These are phyloP conservation scores for Chaitophorus viminalis DNA, from an alignment of 2,888 invertebrate species.

Conservation along the genomic window DNA sequence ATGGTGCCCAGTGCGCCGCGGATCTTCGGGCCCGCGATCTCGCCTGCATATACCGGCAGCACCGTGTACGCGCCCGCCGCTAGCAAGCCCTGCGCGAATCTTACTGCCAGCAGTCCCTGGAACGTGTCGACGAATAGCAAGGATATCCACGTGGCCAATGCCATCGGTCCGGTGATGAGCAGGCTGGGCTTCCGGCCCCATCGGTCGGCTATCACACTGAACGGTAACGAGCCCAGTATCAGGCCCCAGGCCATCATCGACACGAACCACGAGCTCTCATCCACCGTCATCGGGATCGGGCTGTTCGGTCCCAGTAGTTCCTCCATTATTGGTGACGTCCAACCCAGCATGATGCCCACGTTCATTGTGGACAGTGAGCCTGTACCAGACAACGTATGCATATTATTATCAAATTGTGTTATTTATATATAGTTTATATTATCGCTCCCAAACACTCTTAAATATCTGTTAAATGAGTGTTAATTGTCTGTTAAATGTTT, in stretches of 20 bases:
- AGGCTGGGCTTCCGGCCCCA: constrained; percentile 72
- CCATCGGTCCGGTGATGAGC: constrained; percentile 71
- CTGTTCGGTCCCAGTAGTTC: constrained; percentile 55
- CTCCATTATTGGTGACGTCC: constrained; percentile 63
- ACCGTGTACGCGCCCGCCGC: constrained; percentile 64
- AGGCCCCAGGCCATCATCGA: constrained; percentile 63
- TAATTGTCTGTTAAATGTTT: too few relatives aligned
- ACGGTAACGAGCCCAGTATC: constrained; percentile 65
- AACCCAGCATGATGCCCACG: constrained; percentile 63
- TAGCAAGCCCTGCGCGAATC: constrained; percentile 64
- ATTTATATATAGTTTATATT: too few relatives aligned
- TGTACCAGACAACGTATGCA: not conserved
- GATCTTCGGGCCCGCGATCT: constrained; percentile 62
- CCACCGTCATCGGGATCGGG: constrained; percentile 54
- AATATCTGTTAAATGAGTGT: too few relatives aligned
- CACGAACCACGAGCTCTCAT: constrained; percentile 62
- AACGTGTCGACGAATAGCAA: constrained; percentile 56
- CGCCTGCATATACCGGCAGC: constrained; percentile 64
- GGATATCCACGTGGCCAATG: constrained; percentile 70
- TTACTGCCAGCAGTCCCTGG: constrained; percentile 60
- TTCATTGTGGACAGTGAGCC: constrained; percentile 60
- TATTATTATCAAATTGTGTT: not conserved
- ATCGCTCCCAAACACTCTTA: too few relatives aligned
- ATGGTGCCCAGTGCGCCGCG: constrained; percentile 63
- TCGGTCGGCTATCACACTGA: constrained; percentile 71